Evolutionary conservation across 1,140 invertebrate genomes (phyloP).

Genomic region (Drosophila miranda): DNA sequence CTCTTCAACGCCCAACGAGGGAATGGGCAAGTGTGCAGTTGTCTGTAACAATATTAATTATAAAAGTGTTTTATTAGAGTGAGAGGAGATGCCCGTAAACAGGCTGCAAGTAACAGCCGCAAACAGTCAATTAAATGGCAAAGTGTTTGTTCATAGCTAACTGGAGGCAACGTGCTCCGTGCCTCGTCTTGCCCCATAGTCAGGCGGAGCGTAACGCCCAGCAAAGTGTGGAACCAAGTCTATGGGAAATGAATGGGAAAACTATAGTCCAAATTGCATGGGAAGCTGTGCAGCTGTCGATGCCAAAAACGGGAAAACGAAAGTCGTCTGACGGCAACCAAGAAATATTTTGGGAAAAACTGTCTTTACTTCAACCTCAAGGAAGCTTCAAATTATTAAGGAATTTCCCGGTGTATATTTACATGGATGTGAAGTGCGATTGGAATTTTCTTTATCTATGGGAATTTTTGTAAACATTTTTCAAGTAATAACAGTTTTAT

Average conservation of each 20-base stretch:
- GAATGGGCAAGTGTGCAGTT: constrained; percentile 24
- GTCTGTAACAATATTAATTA: constrained; percentile 69
- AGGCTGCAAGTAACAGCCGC: constrained; percentile 37
- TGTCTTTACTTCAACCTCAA: background rate
- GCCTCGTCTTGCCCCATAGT: constrained; percentile 21
- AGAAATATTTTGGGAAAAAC: constrained; percentile 1
- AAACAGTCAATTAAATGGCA: constrained; percentile 65
- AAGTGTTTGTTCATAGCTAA: constrained; percentile 44
- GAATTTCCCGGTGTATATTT: background rate
- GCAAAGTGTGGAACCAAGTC: constrained; percentile 20
- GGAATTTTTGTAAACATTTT: too few relatives aligned
- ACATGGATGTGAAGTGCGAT: background rate
- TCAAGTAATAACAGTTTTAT: too few relatives aligned
- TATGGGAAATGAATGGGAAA: constrained; percentile 47
- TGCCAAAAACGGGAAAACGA: constrained; percentile 33
- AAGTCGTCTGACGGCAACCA: constrained; percentile 20
- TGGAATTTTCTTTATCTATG: background rate
- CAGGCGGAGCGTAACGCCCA: constrained; percentile 31
- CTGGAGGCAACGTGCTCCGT: constrained; percentile 16
- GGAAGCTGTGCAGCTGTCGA: constrained; percentile 2
- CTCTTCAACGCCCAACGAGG: constrained; percentile 45
- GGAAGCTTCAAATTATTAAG: background rate
- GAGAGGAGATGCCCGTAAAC: constrained; percentile 35
- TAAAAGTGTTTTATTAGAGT: constrained; percentile 66
- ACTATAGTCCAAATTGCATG: constrained; percentile 28